A percentile compares a stretch with the other conserved stretches of the same genome.
Evolutionary conservation across 2,888 invertebrate genomes (phyloP).

Genomic region (Melinaea marsaeus): DNA sequence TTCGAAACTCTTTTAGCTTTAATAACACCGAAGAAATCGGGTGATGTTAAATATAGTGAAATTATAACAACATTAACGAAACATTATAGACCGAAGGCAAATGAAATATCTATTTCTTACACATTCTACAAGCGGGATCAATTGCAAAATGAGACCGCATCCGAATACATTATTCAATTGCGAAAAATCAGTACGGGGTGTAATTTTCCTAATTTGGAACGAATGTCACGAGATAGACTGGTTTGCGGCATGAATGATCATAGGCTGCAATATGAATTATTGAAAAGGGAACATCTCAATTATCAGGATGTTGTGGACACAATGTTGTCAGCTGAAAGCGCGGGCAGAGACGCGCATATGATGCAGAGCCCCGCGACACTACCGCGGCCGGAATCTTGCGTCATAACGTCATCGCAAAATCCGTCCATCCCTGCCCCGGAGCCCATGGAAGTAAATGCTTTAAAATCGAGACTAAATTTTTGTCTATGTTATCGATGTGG

Average conservation of each 20-base stretch:
- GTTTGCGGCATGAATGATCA: constrained; percentile 32
- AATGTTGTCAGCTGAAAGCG: constrained; percentile 30
- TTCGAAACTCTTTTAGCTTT: constrained; percentile 12
- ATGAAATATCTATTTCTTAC: constrained; percentile 25
- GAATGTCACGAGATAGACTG: constrained; percentile 32
- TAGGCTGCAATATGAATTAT: constrained; percentile 29
- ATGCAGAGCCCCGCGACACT: background rate
- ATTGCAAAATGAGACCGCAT: constrained; percentile 15
- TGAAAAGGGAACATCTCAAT: constrained; percentile 27
- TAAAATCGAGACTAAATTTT: too few relatives aligned
- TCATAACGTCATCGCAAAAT: background rate
- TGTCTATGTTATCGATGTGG: too few relatives aligned
- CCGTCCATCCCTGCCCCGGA: too few relatives aligned
- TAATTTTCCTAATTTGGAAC: constrained; percentile 31
- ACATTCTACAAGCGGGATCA: constrained; percentile 27
- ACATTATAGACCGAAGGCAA: constrained; percentile 17
- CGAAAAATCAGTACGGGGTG: constrained; percentile 31
- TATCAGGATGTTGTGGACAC: constrained; percentile 30
- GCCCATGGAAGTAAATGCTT: too few relatives aligned
- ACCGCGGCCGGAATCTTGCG: too few relatives aligned
- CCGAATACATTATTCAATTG: constrained; percentile 20
- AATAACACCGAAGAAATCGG: constrained; percentile 5
- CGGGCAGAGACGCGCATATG: constrained; percentile 25
- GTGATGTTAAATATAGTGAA: constrained; percentile 17
- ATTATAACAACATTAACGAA: constrained; percentile 17